Conservation (phyloP, 2,113 vertebrate species). For the Thunnus thynnus region DNA sequence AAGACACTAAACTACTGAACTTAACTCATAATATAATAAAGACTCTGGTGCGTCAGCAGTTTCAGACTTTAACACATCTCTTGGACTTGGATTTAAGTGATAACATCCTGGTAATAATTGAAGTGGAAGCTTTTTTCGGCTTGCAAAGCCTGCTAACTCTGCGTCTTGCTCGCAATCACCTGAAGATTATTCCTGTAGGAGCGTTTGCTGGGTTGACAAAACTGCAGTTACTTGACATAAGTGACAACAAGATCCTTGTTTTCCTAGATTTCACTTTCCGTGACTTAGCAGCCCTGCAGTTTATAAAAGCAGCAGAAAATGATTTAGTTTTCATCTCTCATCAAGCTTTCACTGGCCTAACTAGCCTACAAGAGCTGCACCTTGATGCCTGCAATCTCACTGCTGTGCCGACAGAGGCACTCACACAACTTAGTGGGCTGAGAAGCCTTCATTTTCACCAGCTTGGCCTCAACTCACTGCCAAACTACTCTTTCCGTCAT, state of each 20-base stretch:
- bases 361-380: slow-evolving; percentile 81
- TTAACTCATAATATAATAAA: slow-evolving; percentile 87
- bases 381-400: slow-evolving; percentile 90
- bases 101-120: slow-evolving; percentile 86
- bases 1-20: slow-evolving; percentile 82
- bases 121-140: slow-evolving; percentile 87
- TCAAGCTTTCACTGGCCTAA: slow-evolving; percentile 85
- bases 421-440: slow-evolving; percentile 82
- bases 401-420: slow-evolving; percentile 83
- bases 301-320: slow-evolving; percentile 83
- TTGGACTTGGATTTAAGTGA: slow-evolving; percentile 89
- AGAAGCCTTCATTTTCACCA: slow-evolving; percentile 79
- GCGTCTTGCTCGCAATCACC: slow-evolving; percentile 83
- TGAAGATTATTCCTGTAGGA: slow-evolving; percentile 87
- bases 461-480: slow-evolving; percentile 80
- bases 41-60: slow-evolving; percentile 82
- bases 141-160: slow-evolving; percentile 80
- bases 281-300: slow-evolving; percentile 81
- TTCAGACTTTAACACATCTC: slow-evolving; percentile 82
- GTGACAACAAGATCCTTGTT: slow-evolving; percentile 89
- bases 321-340: slow-evolving; percentile 87
- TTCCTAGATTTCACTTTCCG: slow-evolving; percentile 90
- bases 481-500: slow-evolving; percentile 83
- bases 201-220: slow-evolving; percentile 84
- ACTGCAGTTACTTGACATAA: slow-evolving; percentile 87